These are phyloP conservation scores for Hololepta plana DNA, from an alignment of 2,888 invertebrate species.

Conservation along the genomic window DNA sequence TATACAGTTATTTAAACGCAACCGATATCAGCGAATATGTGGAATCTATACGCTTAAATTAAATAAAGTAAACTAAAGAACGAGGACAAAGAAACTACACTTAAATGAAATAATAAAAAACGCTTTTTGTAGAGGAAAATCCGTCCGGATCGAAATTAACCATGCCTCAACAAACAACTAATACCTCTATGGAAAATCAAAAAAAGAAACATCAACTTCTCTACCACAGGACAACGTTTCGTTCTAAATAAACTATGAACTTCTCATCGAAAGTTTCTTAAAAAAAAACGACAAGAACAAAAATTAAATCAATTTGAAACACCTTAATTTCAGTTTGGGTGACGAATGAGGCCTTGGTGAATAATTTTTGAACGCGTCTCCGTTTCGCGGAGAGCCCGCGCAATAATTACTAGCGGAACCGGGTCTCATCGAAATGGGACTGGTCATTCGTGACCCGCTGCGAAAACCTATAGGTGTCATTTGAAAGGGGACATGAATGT, in stretches of 20 bases:
- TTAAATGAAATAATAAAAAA: no score
- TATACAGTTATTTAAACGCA: slow-evolving; percentile 1
- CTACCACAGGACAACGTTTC: no score
- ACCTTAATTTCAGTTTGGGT: slow-evolving; percentile 89
- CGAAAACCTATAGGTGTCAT: slow-evolving; percentile 44
- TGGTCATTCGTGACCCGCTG: slow-evolving; percentile 23
- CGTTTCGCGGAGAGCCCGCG: slow-evolving; percentile 37
- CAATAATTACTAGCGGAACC: slow-evolving; percentile 39
- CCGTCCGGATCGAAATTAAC: no score
- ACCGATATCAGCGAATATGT: slow-evolving; percentile 1
- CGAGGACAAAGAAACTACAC: slow-evolving; percentile 16
- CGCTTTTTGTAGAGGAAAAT: no score
- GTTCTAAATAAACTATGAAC: no score
- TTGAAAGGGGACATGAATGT: slow-evolving; percentile 35
- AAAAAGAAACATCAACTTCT: no score
- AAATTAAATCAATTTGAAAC: no score
- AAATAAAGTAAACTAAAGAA: slow-evolving; percentile 16
- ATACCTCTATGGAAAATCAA: no score
- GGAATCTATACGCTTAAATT: slow-evolving; percentile 5
- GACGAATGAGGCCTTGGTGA: slow-evolving; percentile 48
- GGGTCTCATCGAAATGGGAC: slow-evolving; percentile 40
- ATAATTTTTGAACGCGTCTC: slow-evolving; percentile 34
- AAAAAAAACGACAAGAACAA: no score
- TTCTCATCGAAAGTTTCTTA: no score
- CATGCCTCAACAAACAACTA: no score